Conservation (phyloP, 2,888 invertebrate species). For the Stenolophus ochropezus region DNA sequence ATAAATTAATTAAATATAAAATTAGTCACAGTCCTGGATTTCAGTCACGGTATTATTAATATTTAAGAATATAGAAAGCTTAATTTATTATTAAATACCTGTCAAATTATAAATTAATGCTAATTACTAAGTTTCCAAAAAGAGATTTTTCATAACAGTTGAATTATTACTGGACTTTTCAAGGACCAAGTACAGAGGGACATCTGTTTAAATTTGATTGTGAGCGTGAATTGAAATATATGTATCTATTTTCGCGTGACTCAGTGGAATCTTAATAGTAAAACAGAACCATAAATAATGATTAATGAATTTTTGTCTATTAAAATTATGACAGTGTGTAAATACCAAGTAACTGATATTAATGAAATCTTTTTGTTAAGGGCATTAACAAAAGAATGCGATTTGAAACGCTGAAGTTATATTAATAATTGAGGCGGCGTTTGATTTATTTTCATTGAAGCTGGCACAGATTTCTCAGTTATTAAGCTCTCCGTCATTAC, state of each 20-base stretch:
- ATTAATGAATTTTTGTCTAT: slow-evolving; percentile 38
- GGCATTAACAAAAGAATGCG: slow-evolving; percentile 35
- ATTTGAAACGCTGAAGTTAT: slow-evolving; percentile 12
- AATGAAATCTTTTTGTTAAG: slow-evolving; percentile 35
- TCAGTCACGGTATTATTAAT: slow-evolving; percentile 36
- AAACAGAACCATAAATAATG: slow-evolving; percentile 19
- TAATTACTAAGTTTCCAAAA: background rate
- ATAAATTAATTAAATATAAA: slow-evolving; percentile 33
- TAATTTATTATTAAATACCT: slow-evolving; percentile 43
- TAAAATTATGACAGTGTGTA: slow-evolving; percentile 42
- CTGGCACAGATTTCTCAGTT: background rate
- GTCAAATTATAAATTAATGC: slow-evolving; percentile 32
- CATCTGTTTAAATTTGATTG: background rate
- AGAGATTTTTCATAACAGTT: background rate
- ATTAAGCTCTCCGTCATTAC: background rate
- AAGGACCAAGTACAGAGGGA: background rate
- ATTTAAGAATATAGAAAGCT: slow-evolving; percentile 37
- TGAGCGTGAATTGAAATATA: background rate
- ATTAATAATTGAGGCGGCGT: slow-evolving; percentile 2
- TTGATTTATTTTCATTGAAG: background rate
- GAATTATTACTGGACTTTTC: background rate
- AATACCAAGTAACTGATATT: slow-evolving; percentile 48
- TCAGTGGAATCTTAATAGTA: slow-evolving; percentile 1
- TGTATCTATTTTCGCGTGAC: background rate
- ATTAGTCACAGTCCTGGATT: background rate